Conservation (phyloP, 2,888 invertebrate genomes). For the Liodrosophila aerea region DNA sequence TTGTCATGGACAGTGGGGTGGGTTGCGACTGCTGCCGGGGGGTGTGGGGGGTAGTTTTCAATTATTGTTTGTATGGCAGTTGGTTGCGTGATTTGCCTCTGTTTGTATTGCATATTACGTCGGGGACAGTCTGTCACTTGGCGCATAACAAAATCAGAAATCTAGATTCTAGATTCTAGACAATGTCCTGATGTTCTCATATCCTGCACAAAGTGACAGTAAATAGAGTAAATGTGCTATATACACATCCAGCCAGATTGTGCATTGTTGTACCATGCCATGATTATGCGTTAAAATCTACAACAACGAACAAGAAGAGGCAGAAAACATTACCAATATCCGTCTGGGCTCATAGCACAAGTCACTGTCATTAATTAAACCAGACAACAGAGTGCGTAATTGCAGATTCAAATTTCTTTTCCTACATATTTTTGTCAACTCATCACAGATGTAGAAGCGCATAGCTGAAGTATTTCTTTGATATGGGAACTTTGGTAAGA, state of each 20-base stretch:
- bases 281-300: constrained; percentile 43
- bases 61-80: constrained; percentile 57
- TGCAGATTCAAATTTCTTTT: constrained; percentile 39
- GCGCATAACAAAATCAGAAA: constrained; percentile 18
- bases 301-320: too few relatives aligned
- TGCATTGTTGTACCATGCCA: constrained; percentile 6
- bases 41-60: constrained; percentile 48
- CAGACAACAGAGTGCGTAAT: constrained; percentile 34
- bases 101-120: constrained; percentile 42
- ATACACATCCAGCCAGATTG: constrained; percentile 3
- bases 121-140: constrained; percentile 58
- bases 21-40: too few relatives aligned
- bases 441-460: constrained; percentile 27
- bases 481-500: too few relatives aligned
- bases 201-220: constrained; percentile 41
- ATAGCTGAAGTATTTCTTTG: background rate
- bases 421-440: constrained; percentile 36
- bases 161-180: too few relatives aligned
- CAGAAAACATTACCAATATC: constrained; percentile 32
- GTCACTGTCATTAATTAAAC: constrained; percentile 55
- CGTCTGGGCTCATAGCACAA: constrained; percentile 32
- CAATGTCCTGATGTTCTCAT: background rate
- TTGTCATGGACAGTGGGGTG: constrained; percentile 57
- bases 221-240: constrained; percentile 22
- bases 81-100: constrained; percentile 64